phyloP scores from a whole-genome alignment of 2,113 vertebrate species.

The Tupaia chinensis region DNA sequence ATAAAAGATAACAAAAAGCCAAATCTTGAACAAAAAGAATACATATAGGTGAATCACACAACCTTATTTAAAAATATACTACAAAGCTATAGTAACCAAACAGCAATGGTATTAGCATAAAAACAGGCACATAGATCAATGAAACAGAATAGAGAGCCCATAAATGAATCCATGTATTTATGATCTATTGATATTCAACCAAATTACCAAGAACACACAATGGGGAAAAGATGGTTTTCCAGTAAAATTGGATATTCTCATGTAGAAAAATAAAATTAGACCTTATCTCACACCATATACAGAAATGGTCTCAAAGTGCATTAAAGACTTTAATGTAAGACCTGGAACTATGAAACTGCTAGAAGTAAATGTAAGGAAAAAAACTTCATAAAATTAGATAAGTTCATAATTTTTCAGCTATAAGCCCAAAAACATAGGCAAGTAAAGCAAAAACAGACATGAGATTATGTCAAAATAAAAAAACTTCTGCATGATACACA shows the following conservation, averaged over 20 bases:
- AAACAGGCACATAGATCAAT: background rate
- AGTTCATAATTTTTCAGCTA: background rate
- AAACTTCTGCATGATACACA: background rate
- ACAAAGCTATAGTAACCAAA: background rate
- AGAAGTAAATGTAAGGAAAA: background rate
- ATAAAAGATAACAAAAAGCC: background rate
- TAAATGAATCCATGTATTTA: background rate
- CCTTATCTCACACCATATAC: background rate
- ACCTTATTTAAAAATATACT: background rate
- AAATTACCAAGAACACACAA: background rate
- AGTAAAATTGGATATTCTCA: background rate
- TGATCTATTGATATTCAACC: too few species aligned
- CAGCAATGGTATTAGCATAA: background rate
- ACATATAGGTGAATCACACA: background rate
- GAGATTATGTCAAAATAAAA: background rate
- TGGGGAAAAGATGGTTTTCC: background rate
- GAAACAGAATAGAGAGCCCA: background rate
- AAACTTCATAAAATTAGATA: background rate
- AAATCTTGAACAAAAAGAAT: background rate
- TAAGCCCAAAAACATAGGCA: background rate
- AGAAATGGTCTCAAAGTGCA: background rate
- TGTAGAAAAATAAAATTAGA: background rate
- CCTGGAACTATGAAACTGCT: background rate
- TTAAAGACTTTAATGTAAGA: background rate
- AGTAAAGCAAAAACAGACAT: background rate